Evolutionary conservation across 2,113 vertebrate species (phyloP).

Genomic region (Callospermophilus lateralis): DNA sequence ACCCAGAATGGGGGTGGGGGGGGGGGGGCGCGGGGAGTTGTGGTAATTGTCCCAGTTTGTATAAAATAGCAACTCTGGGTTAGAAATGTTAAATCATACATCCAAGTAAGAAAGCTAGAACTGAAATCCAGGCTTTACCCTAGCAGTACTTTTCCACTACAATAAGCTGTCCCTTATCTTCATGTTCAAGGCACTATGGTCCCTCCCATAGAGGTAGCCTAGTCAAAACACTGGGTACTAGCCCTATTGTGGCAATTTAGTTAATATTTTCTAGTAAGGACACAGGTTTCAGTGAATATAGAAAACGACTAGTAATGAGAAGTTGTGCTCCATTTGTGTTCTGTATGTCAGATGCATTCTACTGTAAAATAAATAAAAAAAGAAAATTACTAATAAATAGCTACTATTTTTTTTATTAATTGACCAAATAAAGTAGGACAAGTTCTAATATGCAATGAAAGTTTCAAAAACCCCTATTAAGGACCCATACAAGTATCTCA

Average conservation of each 20-base stretch:
- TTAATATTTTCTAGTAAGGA: not conserved
- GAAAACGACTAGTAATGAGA: not conserved
- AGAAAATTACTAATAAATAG: not conserved
- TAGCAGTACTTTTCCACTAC: not conserved
- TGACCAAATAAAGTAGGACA: slow-evolving; percentile 49
- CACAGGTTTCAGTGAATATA: not conserved
- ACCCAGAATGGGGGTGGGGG: not conserved
- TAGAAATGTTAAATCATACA: slow-evolving; percentile 22
- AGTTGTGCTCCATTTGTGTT: too few relatives aligned
- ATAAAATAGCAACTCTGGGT: not conserved
- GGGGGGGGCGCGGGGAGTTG: too few relatives aligned
- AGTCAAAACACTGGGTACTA: not conserved
- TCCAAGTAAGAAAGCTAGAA: slow-evolving; percentile 23
- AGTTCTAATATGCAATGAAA: not conserved
- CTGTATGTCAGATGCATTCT: too few relatives aligned
- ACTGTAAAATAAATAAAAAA: too few relatives aligned
- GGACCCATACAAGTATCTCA: not conserved
- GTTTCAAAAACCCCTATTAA: slow-evolving; percentile 19
- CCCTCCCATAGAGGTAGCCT: not conserved
- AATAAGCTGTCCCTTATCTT: not conserved
- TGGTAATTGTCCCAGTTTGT: not conserved
- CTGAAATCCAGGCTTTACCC: not conserved
- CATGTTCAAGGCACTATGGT: not conserved
- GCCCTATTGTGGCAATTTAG: not conserved
- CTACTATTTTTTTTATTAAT: not conserved